phyloP scores from a whole-genome alignment of 2,113 vertebrate species.

The Gambusia affinis region DNA sequence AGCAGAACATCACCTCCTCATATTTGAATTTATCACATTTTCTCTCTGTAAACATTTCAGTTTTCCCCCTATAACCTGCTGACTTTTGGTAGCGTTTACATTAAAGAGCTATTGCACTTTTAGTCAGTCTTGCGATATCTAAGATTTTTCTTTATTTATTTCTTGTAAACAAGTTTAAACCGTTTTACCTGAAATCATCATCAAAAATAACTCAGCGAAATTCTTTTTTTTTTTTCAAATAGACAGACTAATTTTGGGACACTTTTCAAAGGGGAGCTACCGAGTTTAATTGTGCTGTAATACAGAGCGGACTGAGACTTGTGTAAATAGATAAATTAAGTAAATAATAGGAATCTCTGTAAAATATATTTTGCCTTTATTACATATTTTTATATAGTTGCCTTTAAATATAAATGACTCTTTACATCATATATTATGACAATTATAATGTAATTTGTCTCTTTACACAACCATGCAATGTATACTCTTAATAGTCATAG shows the following conservation, averaged over 20 bases:
- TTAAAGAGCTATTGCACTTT: neutral
- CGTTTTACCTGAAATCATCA: neutral
- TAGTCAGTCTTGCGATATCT: neutral
- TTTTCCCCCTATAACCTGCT: neutral
- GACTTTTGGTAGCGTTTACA: neutral
- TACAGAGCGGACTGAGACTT: too few relatives aligned
- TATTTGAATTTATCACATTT: neutral
- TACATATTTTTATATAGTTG: too few relatives aligned
- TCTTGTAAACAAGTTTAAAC: neutral
- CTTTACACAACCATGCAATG: too few relatives aligned
- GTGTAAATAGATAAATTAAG: neutral
- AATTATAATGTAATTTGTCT: too few relatives aligned
- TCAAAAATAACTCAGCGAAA: neutral
- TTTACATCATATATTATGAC: too few relatives aligned
- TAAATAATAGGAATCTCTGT: neutral
- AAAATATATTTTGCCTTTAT: too few relatives aligned
- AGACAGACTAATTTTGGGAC: too few relatives aligned
- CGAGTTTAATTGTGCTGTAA: too few relatives aligned
- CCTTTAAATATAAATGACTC: too few relatives aligned
- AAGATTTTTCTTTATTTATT: neutral
- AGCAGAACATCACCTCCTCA: neutral
- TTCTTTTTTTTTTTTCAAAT: neutral
- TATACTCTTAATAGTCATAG: neutral
- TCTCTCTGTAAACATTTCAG: neutral
- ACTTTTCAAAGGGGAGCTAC: too few relatives aligned